Conservation (phyloP, 2,888 invertebrate species). For the Deroplatys truncata region DNA sequence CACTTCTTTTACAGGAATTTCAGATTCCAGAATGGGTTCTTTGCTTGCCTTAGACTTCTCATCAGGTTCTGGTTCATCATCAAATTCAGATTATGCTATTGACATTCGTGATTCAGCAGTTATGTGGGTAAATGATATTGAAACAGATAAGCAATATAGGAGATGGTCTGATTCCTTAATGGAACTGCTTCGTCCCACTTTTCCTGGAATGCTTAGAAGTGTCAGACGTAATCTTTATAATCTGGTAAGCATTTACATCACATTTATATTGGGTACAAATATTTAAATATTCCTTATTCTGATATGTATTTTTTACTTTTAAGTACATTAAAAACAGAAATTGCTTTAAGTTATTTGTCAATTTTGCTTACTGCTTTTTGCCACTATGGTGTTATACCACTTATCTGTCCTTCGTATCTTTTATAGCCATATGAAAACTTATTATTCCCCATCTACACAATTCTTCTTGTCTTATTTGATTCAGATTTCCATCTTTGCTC, state of each 20-base stretch:
- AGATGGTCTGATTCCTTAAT: conserved; percentile 86
- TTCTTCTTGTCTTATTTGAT: too few relatives aligned
- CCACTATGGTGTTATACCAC: too few relatives aligned
- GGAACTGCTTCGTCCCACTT: conserved; percentile 92
- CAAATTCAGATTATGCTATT: conserved; percentile 67
- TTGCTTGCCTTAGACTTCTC: conserved; percentile 70
- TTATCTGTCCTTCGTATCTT: too few relatives aligned
- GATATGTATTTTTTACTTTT: too few relatives aligned
- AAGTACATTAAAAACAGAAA: too few relatives aligned
- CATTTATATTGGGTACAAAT: too few relatives aligned
- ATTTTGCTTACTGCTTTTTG: too few relatives aligned
- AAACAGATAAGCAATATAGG: conserved; percentile 80
- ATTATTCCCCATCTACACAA: too few relatives aligned
- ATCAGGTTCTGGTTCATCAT: conserved; percentile 40
- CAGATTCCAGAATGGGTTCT: conserved; percentile 50
- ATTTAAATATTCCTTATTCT: background rate
- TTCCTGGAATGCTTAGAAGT: conserved; percentile 94
- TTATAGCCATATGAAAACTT: too few relatives aligned
- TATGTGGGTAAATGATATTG: conserved; percentile 93
- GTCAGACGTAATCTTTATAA: conserved; percentile 82
- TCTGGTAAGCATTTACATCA: conserved; percentile 52
- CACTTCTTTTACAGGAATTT: conserved; percentile 52
- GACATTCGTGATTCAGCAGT: conserved; percentile 93
- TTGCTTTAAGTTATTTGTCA: too few relatives aligned
- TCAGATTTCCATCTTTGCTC: too few relatives aligned